phyloP scores from a whole-genome alignment of 1,140 invertebrate genomes.

The Pseudoatta argentina region DNA sequence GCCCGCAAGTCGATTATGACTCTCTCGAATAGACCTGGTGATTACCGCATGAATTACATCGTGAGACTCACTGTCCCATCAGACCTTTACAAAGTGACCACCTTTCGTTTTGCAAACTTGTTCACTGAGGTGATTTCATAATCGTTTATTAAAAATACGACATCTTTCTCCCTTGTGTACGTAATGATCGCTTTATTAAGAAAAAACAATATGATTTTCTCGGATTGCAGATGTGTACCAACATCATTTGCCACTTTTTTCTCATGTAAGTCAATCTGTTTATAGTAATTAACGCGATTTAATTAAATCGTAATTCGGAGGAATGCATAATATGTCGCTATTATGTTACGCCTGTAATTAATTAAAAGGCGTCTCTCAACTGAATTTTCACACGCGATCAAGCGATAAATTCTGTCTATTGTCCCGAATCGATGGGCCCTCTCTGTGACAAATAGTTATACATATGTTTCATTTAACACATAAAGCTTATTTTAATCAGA shows the following conservation, averaged over 20 bases:
- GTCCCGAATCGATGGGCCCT: slow-evolving; percentile 1
- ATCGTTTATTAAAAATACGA: neutral
- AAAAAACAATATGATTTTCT: neutral
- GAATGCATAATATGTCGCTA: neutral
- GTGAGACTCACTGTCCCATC: neutral
- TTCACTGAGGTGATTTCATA: neutral
- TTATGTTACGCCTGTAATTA: neutral
- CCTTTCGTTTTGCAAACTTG: neutral
- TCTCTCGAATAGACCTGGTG: neutral
- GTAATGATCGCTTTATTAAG: neutral
- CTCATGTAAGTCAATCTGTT: neutral
- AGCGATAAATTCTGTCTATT: neutral
- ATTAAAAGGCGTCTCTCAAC: neutral
- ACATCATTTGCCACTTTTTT: neutral
- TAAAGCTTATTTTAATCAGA: slow-evolving; percentile 44
- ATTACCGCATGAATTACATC: slow-evolving; percentile 17
- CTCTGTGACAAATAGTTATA: slow-evolving; percentile 10
- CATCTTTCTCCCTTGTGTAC: neutral
- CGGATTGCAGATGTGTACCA: neutral
- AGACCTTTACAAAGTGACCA: neutral
- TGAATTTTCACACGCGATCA: neutral
- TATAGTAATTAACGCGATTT: neutral
- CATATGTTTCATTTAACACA: neutral
- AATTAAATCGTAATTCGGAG: slow-evolving; percentile 21
- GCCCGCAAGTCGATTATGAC: neutral